A percentile compares a stretch with the other conserved stretches of the same genome.
phyloP scores from a whole-genome alignment of 2,888 invertebrate genomes.

The Lepas anatifera region DNA sequence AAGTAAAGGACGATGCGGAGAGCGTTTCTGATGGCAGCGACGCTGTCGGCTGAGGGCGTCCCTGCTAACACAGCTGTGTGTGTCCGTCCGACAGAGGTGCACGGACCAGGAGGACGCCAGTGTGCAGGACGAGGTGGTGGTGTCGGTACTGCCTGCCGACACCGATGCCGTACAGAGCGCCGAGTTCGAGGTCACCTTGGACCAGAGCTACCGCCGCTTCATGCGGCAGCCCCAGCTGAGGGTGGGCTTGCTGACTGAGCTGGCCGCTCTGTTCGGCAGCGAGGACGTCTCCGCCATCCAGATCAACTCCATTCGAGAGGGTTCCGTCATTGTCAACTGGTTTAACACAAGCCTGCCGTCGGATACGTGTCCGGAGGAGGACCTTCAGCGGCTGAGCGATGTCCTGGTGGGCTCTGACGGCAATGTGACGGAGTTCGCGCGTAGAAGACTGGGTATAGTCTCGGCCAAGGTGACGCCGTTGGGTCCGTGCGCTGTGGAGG shows the following conservation, averaged over 20 bases:
- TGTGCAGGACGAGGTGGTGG: constrained; percentile 20
- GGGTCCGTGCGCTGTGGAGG: constrained; percentile 27
- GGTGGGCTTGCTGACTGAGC: constrained; percentile 30
- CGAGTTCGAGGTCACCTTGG: constrained; percentile 28
- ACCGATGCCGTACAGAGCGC: constrained; percentile 20
- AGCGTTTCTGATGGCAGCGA: too few species aligned
- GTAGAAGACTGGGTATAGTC: constrained; percentile 28
- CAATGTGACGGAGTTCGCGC: constrained; percentile 27
- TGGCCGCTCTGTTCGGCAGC: constrained; percentile 34
- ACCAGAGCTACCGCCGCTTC: constrained; percentile 30
- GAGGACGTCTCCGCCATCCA: constrained; percentile 30
- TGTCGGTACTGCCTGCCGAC: constrained; percentile 16
- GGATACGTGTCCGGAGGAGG: constrained; percentile 57
- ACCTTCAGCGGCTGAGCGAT: constrained; percentile 27
- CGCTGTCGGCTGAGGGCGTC: too few species aligned
- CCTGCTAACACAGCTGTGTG: neutral
- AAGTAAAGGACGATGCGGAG: too few species aligned
- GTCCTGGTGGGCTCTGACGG: constrained; percentile 54
- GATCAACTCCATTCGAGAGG: constrained; percentile 28
- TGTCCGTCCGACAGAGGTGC: constrained; percentile 22
- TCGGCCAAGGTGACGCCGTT: constrained; percentile 23
- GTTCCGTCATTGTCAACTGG: constrained; percentile 39
- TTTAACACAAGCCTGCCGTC: constrained; percentile 64
- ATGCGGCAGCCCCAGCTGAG: constrained; percentile 29
- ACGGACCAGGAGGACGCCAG: constrained; percentile 19